Base-by-base conservation (phyloP, 2,888 invertebrate genomes). In the Pomacea canaliculata region DNA sequence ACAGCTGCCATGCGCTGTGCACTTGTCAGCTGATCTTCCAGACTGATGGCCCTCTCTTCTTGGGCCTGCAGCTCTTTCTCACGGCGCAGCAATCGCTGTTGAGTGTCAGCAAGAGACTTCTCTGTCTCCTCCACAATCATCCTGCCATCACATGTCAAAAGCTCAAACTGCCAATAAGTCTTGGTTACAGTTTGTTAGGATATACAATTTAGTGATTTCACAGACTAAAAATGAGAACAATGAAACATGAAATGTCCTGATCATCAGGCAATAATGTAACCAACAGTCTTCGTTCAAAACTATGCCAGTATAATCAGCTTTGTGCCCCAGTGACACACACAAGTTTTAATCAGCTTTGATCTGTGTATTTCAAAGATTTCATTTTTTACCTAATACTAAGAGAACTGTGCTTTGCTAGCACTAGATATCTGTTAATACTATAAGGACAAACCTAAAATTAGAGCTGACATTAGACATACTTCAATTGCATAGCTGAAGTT, bases 101-200 rank as follows among this genome's bases (percentile, higher is more conserved):
- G 86, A 4, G 84, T 82, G 48, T 90, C 90, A 73, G 87, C 86
- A 59, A 89, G 79, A 2, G 87, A 80, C 69, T 87, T 84, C 76
- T 91, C 91, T 8, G 89, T 86, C 79, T 90, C 88, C 76, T 90
- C 90, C 23, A 89, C 88, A 70, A 91, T 80, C 83, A 89, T 80
- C 77, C 91, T 90, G 81, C 51, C 51, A 56, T 56, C 51, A 56
- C 51, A 5, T 78, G 67, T 9, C 48, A 56, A 56, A 56, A 56
- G 10, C 2, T 56, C 51, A 56, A 56, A 56, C 27, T 9, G 63
- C 48, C 51, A 56, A 0, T 8, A 56, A 7, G 16, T 16, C 51
- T 56, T 16, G 51, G 2, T 56, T 56, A 10, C n/a, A 62, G 19
- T 19, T 16, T 66, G 23, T 23, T 8, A 7, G 13, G 18, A 70